Evolutionary conservation across 2,888 invertebrate species (phyloP).

Genomic region (Antitype chi): DNA sequence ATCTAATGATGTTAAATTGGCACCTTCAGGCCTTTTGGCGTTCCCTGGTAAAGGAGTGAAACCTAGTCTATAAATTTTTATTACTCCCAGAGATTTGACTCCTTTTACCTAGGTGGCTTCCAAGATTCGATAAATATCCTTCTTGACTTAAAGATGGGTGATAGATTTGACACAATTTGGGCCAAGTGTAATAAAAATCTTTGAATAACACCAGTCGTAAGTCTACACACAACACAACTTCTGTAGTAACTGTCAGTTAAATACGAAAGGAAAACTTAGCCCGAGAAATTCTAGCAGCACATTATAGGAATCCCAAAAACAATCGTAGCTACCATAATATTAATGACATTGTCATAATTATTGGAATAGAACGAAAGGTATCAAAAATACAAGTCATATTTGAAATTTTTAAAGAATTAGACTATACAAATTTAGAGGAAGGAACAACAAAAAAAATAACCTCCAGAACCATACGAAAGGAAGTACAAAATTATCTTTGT

Average conservation of each 20-base stretch:
- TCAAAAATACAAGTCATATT: background rate
- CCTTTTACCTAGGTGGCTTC: background rate
- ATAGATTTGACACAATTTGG: background rate
- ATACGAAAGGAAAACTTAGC: conserved; percentile 2
- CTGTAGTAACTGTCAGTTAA: background rate
- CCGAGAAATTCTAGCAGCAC: background rate
- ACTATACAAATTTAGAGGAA: background rate
- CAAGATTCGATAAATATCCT: background rate
- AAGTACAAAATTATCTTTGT: conserved; percentile 10
- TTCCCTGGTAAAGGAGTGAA: conserved; percentile 29
- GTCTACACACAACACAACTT: background rate
- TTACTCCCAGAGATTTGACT: background rate
- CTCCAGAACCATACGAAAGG: conserved; percentile 34
- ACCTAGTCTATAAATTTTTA: background rate
- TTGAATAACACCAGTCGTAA: background rate
- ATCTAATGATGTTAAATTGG: conserved; percentile 69
- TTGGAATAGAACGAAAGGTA: background rate
- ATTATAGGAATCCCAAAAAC: background rate
- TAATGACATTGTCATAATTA: background rate
- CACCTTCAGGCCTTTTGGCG: conserved; percentile 52
- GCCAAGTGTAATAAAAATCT: background rate
- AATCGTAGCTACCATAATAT: background rate
- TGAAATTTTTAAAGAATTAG: background rate
- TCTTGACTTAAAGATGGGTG: background rate
- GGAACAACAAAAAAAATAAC: background rate